Conservation (phyloP, 2,888 invertebrate species). For the Drosophila fungiperda region DNA sequence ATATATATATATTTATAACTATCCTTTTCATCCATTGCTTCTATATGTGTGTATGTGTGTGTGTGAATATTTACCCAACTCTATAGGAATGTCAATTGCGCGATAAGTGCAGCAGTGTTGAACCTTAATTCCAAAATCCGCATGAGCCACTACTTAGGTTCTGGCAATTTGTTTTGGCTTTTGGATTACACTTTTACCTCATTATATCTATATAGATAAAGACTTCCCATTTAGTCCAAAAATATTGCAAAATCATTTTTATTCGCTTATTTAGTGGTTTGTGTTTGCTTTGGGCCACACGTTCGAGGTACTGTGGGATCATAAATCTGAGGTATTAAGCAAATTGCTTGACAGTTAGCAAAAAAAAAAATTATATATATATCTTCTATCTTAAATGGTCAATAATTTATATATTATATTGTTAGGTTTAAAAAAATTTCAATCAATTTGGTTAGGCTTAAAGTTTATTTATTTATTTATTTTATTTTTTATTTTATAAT, state of each 20-base stretch:
- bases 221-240: neutral
- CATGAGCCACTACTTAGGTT: conserved; percentile 48
- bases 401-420: no score
- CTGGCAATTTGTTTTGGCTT: conserved; percentile 58
- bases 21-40: conserved; percentile 13
- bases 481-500: neutral
- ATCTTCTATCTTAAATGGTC: neutral
- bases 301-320: neutral
- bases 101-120: conserved; percentile 67
- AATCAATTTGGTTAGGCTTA: neutral
- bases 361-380: neutral
- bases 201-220: conserved; percentile 33
- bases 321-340: neutral
- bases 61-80: conserved; percentile 28
- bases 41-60: conserved; percentile 4
- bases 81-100: conserved; percentile 67
- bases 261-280: conserved; percentile 11
- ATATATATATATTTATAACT: conserved; percentile 1
- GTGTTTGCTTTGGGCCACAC: neutral
- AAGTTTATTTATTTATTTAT: neutral
- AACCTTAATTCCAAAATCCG: conserved; percentile 66
- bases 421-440: no score
- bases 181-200: conserved; percentile 47
- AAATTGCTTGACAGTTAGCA: conserved; percentile 4
- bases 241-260: conserved; percentile 46